These are phyloP conservation scores for Hylia prasina DNA, from an alignment of 2,113 vertebrate genomes.

Conservation along the genomic window DNA sequence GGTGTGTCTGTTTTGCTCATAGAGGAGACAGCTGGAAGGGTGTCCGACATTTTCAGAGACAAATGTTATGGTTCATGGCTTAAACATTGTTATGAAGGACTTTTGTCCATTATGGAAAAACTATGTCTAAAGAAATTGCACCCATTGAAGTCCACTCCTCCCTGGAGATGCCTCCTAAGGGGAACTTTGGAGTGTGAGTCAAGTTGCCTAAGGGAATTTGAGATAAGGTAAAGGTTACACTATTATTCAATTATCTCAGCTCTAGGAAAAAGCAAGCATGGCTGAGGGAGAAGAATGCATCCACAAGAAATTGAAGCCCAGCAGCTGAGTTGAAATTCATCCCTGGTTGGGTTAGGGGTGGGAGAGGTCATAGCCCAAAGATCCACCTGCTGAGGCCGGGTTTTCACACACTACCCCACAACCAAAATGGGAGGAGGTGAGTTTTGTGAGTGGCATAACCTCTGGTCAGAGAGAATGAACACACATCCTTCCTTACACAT, in stretches of 20 bases:
- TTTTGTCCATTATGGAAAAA: background rate
- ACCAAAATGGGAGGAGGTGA: background rate
- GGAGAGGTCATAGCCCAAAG: background rate
- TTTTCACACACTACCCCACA: background rate
- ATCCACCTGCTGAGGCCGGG: background rate
- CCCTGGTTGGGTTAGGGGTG: fast-evolving
- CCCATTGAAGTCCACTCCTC: background rate
- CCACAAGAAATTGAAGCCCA: background rate
- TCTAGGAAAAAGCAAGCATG: background rate
- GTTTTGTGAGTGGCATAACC: background rate
- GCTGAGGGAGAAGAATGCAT: background rate
- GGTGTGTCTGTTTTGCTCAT: background rate
- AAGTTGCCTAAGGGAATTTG: background rate
- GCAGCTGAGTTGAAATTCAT: background rate
- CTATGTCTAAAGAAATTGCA: background rate
- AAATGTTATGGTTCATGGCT: background rate
- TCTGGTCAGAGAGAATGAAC: background rate
- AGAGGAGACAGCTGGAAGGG: background rate
- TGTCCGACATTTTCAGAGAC: too few relatives aligned
- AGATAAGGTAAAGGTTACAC: background rate
- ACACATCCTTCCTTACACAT: too few relatives aligned
- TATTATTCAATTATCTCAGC: background rate
- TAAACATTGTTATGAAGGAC: background rate
- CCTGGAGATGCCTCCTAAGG: background rate
- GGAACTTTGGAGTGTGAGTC: background rate